Base-by-base conservation (phyloP, 2,113 vertebrate species). In the Xenopus borealis region DNA sequence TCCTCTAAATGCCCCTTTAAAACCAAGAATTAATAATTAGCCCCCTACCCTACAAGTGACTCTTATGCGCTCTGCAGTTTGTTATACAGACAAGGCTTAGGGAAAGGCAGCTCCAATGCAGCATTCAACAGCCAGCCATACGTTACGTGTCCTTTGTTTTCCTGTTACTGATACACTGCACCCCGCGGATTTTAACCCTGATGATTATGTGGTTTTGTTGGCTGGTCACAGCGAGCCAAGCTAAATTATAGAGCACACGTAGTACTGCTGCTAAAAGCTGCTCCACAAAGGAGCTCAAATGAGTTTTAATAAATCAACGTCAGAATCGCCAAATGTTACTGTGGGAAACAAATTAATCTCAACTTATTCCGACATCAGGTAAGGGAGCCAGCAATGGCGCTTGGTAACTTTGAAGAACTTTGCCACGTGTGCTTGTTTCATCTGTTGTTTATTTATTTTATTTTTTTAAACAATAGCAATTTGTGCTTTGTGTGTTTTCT, bases 281-380 rank as follows among this genome's bases (percentile, higher is more conserved):
- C 20, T 45, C n/a, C 47, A 45, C 14, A 53, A 52, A 23, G 46
- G 47, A 72, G 59, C 59, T 59, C 62, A 72, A 62, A 52, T 62
- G 18, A 72, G 47, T 53, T 63, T 19, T 47, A 64, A 72, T 72
- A 64, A 53, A 72, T 72, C 61, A 66, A 46, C 47, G 65, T 66
- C 65, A 53, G 33, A 64, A 44, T 40, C 46, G 3, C 52, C 17
- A 53, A 53, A 13, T 72, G 70, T 72, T 72, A 17, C 70, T 19
- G 10, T 40, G 11, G 23, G 61, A 64, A 33, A 63, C 23, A 63
- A 72, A 62, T 72, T 62, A 63, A 47, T 50, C 59, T 52, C 18
- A 18, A 33, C 19, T 50, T 63, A 27, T 62, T 46, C 10, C 30
- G 70, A 50, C 20, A 62, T 62, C 59, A 27, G 20, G 17, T 18